A percentile compares a stretch with the other conserved stretches of the same genome.
Conservation (phyloP, 2,797 vertebrate genomes). For the Lepilemur septentrionalis region DNA sequence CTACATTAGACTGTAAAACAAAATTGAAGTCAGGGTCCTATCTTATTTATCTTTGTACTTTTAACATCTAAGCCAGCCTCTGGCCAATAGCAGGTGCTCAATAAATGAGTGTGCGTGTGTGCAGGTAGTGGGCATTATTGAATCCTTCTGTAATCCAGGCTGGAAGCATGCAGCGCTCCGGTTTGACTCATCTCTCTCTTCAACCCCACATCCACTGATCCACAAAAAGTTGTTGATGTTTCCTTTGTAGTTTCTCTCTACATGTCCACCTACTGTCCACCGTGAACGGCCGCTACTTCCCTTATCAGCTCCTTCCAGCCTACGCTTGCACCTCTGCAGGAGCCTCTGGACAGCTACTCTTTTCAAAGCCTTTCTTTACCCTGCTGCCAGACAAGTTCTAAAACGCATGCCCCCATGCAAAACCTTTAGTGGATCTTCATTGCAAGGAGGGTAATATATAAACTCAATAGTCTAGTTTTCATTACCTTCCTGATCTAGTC, state of each 20-base stretch:
- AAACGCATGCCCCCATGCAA: neutral
- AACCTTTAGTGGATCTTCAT: neutral
- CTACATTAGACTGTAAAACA: neutral
- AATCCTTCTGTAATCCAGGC: neutral
- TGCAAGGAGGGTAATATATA: neutral
- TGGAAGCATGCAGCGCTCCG: neutral
- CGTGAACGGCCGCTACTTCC: neutral
- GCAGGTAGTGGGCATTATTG: neutral
- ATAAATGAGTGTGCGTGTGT: accelerated
- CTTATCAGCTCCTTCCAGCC: neutral
- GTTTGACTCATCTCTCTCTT: neutral
- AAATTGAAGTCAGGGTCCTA: neutral
- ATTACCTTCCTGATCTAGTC: neutral
- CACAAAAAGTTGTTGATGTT: neutral
- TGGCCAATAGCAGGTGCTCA: neutral
- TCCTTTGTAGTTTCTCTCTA: neutral
- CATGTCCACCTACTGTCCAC: neutral
- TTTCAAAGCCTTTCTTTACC: neutral
- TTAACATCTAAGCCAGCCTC: neutral
- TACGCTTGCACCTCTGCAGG: neutral
- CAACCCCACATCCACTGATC: neutral
- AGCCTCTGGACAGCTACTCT: neutral
- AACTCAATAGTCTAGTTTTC: neutral
- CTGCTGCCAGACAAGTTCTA: neutral
- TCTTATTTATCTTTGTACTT: neutral